These are phyloP conservation scores for Cepphus grylle DNA, from an alignment of 2,113 vertebrate species.

Conservation along the genomic window DNA sequence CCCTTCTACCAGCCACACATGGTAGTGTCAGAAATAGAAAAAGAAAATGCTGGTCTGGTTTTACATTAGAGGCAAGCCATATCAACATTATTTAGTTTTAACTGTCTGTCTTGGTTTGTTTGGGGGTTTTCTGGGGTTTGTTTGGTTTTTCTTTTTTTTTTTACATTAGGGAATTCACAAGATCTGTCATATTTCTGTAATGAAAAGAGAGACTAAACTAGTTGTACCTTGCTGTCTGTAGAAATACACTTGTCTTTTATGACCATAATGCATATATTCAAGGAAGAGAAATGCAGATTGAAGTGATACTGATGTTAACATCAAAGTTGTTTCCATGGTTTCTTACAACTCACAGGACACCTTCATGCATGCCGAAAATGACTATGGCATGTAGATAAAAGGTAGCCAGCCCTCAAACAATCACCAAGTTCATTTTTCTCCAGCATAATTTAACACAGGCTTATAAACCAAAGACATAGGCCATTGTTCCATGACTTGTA, in stretches of 20 bases:
- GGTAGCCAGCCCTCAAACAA: neutral
- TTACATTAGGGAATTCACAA: neutral
- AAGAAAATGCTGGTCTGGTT: neutral
- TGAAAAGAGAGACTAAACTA: neutral
- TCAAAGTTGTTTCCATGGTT: neutral
- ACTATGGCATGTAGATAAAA: neutral
- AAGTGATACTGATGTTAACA: neutral
- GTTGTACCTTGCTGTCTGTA: neutral
- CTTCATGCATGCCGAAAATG: neutral
- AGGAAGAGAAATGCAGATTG: neutral
- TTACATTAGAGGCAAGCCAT: neutral
- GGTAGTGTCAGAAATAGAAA: neutral
- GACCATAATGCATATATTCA: neutral
- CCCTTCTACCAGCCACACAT: neutral
- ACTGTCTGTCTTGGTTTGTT: neutral
- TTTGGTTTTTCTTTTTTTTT: neutral
- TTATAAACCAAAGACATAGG: neutral
- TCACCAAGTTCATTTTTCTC: neutral
- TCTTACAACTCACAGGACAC: neutral
- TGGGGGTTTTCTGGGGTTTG: neutral
- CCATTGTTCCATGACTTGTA: neutral
- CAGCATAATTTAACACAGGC: neutral
- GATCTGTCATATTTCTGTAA: neutral
- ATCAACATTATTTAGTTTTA: neutral
- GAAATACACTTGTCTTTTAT: neutral